Conservation (phyloP, 2,113 vertebrate genomes). For the Tragelaphus imberbis region DNA sequence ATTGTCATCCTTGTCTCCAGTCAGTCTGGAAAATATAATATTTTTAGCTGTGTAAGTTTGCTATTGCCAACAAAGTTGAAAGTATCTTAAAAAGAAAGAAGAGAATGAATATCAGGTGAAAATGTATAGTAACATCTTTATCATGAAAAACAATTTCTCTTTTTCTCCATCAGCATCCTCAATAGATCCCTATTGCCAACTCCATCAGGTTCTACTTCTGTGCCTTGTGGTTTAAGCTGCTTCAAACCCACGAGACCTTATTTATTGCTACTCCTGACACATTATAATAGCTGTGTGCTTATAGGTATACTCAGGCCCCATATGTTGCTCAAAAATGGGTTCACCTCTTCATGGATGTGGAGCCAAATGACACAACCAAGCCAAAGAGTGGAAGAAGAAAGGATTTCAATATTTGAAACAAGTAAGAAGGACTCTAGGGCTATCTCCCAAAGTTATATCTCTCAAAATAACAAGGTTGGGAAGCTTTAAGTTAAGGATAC, state of each 20-base stretch:
- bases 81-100: not conserved
- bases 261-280: not conserved
- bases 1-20: not conserved
- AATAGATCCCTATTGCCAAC: not conserved
- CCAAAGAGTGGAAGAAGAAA: not conserved
- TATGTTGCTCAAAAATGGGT: not conserved
- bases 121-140: not conserved
- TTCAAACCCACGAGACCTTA: not conserved
- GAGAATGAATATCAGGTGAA: not conserved
- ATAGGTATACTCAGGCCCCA: not conserved
- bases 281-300: not conserved
- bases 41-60: not conserved
- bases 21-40: not conserved
- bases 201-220: not conserved
- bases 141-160: not conserved
- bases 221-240: not conserved
- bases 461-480: not conserved
- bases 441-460: not conserved
- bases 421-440: not conserved
- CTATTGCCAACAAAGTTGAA: not conserved
- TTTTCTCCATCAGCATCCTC: not conserved
- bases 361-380: not conserved
- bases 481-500: not conserved
- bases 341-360: not conserved
- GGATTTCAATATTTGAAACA: not conserved